Evolutionary conservation across 37 sponge, comb jelly and placozoan genomes (phyloP), one percentile per base, ranked within the genome.

Genomic region (Tethya wilhelma): DNA sequence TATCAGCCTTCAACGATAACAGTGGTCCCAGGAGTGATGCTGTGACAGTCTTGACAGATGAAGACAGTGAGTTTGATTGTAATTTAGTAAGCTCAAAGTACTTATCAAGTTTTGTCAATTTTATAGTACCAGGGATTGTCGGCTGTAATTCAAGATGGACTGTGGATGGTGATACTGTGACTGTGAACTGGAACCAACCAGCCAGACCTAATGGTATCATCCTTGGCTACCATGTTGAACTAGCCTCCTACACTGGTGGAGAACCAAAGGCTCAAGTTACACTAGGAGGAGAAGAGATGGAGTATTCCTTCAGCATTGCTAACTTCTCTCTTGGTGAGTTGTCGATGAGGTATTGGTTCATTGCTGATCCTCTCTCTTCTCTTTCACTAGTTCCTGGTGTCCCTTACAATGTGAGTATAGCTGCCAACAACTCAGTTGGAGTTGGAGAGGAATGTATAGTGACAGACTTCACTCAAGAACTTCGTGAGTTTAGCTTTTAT

Each of bases 331-430:
- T n/a, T n/a, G n/a, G n/a, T n/a, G n/a, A n/a, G n/a, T n/a, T n/a
- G n/a, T n/a, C n/a, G n/a, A n/a, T n/a, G n/a, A n/a, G n/a, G n/a
- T n/a, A n/a, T n/a, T n/a, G n/a, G n/a, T n/a, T n/a, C n/a, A n/a
- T n/a, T n/a, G n/a, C n/a, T n/a, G n/a, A n/a, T n/a, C n/a, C n/a
- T n/a, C n/a, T n/a, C n/a, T n/a, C n/a, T n/a, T n/a, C n/a, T n/a
- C n/a, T n/a, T n/a, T n/a, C n/a, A 20, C 0, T 38, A 72, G 82
- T 1, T 26, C 64, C 3, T 43, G 82, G 82, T 63, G 63, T 71
- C 4, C 82, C 82, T 11, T 81, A 81, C 63, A 63, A 41, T 59
- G 82, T 71, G 37, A 17, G 22, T 1, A 46, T 81, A 28, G 33
- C 62, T 19, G 82, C 82, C 4, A 31, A 41, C 46, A 81, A 81